Percentiles rank a stretch among this genome's conserved stretches.
phyloP scores from a whole-genome alignment of 1,140 invertebrate genomes.

The Pemphigus obesinymphae region DNA sequence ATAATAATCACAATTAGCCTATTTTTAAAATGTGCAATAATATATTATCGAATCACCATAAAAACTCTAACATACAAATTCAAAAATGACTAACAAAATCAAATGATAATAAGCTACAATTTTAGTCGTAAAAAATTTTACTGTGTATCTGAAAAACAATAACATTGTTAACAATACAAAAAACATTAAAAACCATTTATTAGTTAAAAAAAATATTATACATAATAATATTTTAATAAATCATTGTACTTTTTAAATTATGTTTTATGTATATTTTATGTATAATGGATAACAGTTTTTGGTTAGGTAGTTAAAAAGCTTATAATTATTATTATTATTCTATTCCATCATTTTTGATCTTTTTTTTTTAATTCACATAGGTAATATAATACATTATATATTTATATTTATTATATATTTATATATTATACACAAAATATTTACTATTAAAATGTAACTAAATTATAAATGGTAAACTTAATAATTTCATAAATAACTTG shows the following conservation, averaged over 20 bases:
- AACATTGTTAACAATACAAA: background rate
- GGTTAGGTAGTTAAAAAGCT: background rate
- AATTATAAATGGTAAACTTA: background rate
- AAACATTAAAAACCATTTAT: background rate
- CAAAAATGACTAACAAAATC: background rate
- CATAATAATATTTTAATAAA: background rate
- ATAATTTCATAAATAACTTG: background rate
- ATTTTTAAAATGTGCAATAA: background rate
- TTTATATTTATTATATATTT: background rate
- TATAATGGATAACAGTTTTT: background rate
- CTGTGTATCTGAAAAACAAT: background rate
- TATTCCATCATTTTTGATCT: slow-evolving; percentile 5
- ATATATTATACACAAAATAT: too few species aligned
- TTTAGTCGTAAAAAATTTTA: background rate
- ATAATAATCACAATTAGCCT: background rate
- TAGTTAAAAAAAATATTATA: background rate
- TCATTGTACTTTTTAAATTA: background rate
- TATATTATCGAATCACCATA: background rate
- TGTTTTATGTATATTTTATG: too few species aligned
- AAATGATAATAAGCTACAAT: background rate
- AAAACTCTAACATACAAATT: background rate
- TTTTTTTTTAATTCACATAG: background rate
- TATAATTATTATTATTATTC: background rate
- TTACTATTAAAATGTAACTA: background rate
- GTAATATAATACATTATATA: too few species aligned